phyloP scores from a whole-genome alignment of 2,888 invertebrate species.

The Temnothorax unifasciatus region DNA sequence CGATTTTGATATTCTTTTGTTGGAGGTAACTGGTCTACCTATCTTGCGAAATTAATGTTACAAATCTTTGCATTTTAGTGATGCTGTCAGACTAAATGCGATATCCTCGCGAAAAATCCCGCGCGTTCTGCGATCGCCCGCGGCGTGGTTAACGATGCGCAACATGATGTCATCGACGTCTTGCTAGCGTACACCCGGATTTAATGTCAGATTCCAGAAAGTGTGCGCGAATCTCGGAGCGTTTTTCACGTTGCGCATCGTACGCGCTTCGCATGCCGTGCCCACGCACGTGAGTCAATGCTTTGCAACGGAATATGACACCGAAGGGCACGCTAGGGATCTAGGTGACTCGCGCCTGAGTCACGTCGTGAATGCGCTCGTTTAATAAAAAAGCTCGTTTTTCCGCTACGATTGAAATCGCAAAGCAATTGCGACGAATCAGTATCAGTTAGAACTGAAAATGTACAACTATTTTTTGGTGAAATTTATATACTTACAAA shows the following conservation, averaged over 20 bases:
- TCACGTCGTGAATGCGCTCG: constrained; percentile 44
- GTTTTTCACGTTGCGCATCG: constrained; percentile 66
- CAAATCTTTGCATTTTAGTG: constrained; percentile 11
- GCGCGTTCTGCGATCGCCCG: constrained; percentile 45
- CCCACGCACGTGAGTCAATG: constrained; percentile 84
- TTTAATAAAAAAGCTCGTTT: neutral
- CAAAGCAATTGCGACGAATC: neutral
- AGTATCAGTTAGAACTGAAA: neutral
- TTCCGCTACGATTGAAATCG: neutral
- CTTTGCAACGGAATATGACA: constrained; percentile 73
- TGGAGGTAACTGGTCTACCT: neutral
- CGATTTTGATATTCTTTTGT: neutral
- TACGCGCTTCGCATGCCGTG: constrained; percentile 79
- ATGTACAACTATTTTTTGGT: neutral
- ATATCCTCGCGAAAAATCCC: constrained; percentile 10
- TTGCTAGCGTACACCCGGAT: constrained; percentile 72
- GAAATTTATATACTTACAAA: neutral
- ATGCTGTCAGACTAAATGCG: neutral
- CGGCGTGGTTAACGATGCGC: constrained; percentile 55
- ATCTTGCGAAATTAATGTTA: neutral
- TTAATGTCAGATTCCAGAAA: constrained; percentile 73
- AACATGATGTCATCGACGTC: constrained; percentile 75
- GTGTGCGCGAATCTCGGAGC: constrained; percentile 63
- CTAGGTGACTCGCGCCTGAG: constrained; percentile 55
- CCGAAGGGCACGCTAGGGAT: constrained; percentile 51